A percentile compares a stretch with the other conserved stretches of the same genome.
These are phyloP conservation scores for Picus viridis DNA, from an alignment of 2,797 vertebrate genomes.

Conservation along the genomic window DNA sequence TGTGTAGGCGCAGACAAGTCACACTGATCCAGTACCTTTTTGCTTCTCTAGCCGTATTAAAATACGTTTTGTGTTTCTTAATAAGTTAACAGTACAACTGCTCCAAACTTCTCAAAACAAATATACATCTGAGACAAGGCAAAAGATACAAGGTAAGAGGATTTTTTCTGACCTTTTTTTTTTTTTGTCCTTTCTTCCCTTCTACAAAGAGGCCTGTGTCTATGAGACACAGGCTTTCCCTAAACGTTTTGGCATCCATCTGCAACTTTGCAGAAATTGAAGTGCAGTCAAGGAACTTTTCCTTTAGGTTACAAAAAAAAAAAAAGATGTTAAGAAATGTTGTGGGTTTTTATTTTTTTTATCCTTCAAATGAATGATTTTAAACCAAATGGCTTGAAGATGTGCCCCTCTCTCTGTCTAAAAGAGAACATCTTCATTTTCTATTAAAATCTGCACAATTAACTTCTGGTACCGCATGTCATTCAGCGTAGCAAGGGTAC, in stretches of 20 bases:
- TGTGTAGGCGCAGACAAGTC: slow-evolving; percentile 72
- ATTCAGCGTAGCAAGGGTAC: slow-evolving; percentile 92
- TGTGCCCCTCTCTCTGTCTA: slow-evolving; percentile 78
- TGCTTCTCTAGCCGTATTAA: slow-evolving; percentile 70
- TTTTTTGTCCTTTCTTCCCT: slow-evolving; percentile 19
- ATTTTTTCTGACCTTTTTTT: slow-evolving; percentile 70
- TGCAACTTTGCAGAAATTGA: slow-evolving; percentile 72
- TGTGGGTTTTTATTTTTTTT: slow-evolving; percentile 35
- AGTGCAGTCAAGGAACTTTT: slow-evolving; percentile 68
- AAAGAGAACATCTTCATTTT: slow-evolving; percentile 98
- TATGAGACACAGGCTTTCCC: slow-evolving; percentile 80
- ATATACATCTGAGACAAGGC: slow-evolving; percentile 75
- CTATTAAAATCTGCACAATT: slow-evolving; percentile 95
- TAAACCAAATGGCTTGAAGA: slow-evolving; percentile 75
- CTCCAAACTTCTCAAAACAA: slow-evolving; percentile 75
- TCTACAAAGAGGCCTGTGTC: slow-evolving; percentile 78
- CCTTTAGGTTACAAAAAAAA: slow-evolving; percentile 62
- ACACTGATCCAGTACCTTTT: slow-evolving; percentile 78
- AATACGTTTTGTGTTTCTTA: slow-evolving; percentile 70
- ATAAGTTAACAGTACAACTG: slow-evolving; percentile 79
- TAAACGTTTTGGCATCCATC: slow-evolving; percentile 78
- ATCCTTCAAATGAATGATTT: slow-evolving; percentile 74
- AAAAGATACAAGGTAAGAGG: slow-evolving; percentile 72
- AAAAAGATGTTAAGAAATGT: slow-evolving; percentile 69
- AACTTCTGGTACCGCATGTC: slow-evolving; percentile 98